phyloP scores from a whole-genome alignment of 2,888 invertebrate genomes.

The Oligia fasciuncula region DNA sequence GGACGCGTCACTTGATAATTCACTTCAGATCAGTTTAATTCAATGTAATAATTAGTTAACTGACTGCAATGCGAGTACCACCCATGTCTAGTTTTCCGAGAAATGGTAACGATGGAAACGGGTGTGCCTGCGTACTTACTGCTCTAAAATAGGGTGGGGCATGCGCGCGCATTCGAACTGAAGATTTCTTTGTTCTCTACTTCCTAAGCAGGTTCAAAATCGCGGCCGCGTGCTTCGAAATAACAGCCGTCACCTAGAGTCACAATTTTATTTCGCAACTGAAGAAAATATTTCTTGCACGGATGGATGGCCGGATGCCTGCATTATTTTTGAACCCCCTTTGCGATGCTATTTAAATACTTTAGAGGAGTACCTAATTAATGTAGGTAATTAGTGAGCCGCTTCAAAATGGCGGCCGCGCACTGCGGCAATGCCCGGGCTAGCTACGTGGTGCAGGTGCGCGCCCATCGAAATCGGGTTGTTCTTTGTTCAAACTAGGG shows the following conservation, averaged over 20 bases:
- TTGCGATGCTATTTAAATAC: not conserved
- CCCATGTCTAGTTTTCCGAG: slow-evolving; percentile 23
- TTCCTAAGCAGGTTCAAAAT: slow-evolving; percentile 16
- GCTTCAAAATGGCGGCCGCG: slow-evolving; percentile 40
- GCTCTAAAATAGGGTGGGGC: not conserved
- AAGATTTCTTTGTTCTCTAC: slow-evolving; percentile 4
- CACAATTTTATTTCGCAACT: not conserved
- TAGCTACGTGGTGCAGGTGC: not conserved
- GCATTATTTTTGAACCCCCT: not conserved
- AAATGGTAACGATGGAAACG: slow-evolving; percentile 47
- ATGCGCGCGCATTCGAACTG: slow-evolving; percentile 42
- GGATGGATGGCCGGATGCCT: not conserved
- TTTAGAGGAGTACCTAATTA: too few relatives aligned
- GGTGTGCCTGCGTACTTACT: not conserved
- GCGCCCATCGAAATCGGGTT: slow-evolving; percentile 17
- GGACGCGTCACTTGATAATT: not conserved
- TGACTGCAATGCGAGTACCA: slow-evolving; percentile 3
- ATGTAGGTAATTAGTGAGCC: not conserved
- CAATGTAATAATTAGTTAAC: not conserved
- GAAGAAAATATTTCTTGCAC: not conserved
- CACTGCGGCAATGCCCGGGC: not conserved
- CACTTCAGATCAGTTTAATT: not conserved
- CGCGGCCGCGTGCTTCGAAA: not conserved
- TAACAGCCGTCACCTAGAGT: not conserved
- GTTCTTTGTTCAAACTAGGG: slow-evolving; percentile 15